Conservation (phyloP, 2,797 vertebrate species). For the Urosaurus nigricauda region DNA sequence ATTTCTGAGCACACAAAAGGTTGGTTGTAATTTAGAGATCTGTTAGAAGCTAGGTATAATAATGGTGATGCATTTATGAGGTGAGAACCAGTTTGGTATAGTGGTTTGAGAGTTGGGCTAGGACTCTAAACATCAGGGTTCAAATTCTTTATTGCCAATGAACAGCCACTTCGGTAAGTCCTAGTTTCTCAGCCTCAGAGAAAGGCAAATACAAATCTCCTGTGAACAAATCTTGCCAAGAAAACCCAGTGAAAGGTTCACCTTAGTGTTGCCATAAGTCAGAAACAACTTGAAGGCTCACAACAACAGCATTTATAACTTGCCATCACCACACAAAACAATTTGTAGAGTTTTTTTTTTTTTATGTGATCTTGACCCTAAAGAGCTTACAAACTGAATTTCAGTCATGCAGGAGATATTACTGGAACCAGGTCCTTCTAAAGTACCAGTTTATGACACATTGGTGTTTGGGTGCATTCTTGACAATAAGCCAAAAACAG, state of each 20-base stretch:
- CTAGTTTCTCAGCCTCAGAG: no score
- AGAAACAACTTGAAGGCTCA: no score
- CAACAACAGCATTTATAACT: not conserved
- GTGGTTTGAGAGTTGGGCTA: no score
- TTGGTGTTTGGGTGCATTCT: not conserved
- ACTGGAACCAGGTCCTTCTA: not conserved
- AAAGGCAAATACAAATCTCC: no score
- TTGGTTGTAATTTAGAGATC: not conserved
- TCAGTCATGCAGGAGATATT: not conserved
- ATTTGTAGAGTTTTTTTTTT: not conserved
- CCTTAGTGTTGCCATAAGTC: no score
- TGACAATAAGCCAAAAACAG: not conserved
- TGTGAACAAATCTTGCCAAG: no score
- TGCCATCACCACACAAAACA: not conserved
- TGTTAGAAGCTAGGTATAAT: not conserved
- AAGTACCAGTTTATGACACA: not conserved
- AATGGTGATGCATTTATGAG: not conserved
- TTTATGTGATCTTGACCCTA: not conserved
- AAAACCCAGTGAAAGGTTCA: no score
- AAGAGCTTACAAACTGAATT: not conserved
- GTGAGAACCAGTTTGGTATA: no score
- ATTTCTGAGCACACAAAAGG: not conserved
- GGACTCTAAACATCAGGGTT: no score
- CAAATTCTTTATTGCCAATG: no score
- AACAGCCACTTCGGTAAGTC: no score